Evolutionary conservation across 2,113 vertebrate genomes (phyloP).

Genomic region (Alethe diademata): DNA sequence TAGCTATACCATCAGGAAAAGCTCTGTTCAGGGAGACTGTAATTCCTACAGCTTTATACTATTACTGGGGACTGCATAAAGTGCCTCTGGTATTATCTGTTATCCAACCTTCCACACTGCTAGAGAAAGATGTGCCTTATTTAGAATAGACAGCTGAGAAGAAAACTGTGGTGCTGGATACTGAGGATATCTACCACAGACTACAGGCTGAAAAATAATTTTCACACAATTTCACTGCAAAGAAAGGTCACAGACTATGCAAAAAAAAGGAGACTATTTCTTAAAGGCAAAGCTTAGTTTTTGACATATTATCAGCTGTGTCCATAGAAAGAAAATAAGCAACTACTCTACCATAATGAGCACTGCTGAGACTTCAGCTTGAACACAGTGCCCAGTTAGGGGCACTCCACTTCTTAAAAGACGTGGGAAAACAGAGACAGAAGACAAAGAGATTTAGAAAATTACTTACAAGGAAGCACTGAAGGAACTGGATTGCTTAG

Average conservation of each 20-base stretch:
- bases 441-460: conserved; percentile 3
- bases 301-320: neutral
- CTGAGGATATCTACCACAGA: neutral
- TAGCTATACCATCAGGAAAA: neutral
- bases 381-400: neutral
- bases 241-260: neutral
- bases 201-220: neutral
- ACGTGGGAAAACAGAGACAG: neutral
- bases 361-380: neutral
- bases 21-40: neutral
- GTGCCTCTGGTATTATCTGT: neutral
- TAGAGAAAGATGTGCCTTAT: neutral
- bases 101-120: neutral
- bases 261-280: neutral
- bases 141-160: neutral
- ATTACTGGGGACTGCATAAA: neutral
- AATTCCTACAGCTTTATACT: neutral
- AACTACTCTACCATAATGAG: neutral
- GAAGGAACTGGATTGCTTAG: conserved; percentile 29
- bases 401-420: neutral
- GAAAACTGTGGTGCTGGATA: neutral
- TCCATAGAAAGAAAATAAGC: neutral
- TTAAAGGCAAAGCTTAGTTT: neutral
- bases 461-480: neutral
- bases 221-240: neutral